Evolutionary conservation across 2,113 vertebrate species (phyloP), one percentile per base, ranked within the genome.

Genomic region (Upupa epops): DNA sequence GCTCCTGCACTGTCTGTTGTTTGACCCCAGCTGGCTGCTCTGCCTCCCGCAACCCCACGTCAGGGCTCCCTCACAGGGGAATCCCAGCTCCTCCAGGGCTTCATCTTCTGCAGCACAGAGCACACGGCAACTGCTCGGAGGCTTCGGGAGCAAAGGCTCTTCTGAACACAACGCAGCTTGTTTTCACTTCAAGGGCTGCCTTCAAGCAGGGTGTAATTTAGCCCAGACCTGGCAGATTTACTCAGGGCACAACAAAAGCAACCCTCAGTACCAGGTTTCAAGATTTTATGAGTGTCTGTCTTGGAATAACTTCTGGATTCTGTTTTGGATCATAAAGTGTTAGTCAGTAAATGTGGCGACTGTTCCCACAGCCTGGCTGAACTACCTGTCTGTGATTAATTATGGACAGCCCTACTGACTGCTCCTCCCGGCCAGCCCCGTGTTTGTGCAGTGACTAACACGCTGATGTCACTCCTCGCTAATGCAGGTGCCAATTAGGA

Each of bases 401-500:
- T 90, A 86, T 22, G 86, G 90, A 93, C 88, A 90, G 54, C 46
- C 54, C 83, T 46, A 96, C 75, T 2, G 81, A 90, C 73, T 89
- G 81, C 89, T 86, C 70, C 81, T 90, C 74, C 29, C 68, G 22
- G 6, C 93, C 92, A 92, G 76, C 73, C 83, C 92, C 86, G 73
- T 86, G 88, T 90, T 90, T 95, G 86, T 5, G 3, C 82, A 86
- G 80, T 95, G 96, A 92, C 96, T 95, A 95, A 96, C 90, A 92
- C n/a, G 63, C 80, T 96, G 96, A 95, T 96, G 90, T 94, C 94
- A 95, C 92, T 89, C 89, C 78, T 89, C 84, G 69, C 93, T 95
- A 93, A 93, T 89, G 86, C 79, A 86, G 93, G 95, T 95, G 90
- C 95, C 93, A 90, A 95, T 96, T 96, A 96, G 90, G 83, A 94